Evolutionary conservation across 53 echinoderm and acorn worm species (phyloP).

Genomic region (Antedon mediterranea): DNA sequence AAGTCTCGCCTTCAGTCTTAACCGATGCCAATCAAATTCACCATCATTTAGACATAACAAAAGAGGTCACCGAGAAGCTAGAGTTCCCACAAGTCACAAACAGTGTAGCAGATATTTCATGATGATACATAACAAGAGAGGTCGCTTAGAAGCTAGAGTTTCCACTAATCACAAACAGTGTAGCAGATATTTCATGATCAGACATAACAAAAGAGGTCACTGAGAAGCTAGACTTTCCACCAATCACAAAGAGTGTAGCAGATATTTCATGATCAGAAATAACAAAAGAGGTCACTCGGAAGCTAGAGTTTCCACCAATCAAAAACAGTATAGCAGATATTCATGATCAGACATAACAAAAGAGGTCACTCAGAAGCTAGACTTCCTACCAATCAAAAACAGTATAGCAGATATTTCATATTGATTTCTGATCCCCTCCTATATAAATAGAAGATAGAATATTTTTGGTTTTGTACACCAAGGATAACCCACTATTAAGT

Average conservation of each 20-base stretch:
- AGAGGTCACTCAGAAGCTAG: constrained; percentile 43
- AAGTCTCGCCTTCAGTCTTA: constrained; percentile 34
- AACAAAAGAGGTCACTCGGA: constrained; percentile 33
- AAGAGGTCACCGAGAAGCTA: constrained; percentile 40
- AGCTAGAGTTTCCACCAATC: constrained; percentile 36
- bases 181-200: constrained; percentile 1
- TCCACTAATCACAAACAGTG: too few relatives aligned
- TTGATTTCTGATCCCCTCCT: too few relatives aligned
- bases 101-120: neutral
- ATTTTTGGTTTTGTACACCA: too few relatives aligned
- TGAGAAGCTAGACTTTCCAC: constrained; percentile 49
- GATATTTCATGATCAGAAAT: constrained; percentile 28
- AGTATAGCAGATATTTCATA: too few relatives aligned
- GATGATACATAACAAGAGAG: constrained; percentile 34
- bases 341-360: constrained; percentile 41
- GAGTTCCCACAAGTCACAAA: constrained; percentile 29
- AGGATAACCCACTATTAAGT: too few relatives aligned
- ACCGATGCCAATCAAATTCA: constrained; percentile 52
- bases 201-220: constrained; percentile 35
- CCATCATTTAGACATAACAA: constrained; percentile 48
- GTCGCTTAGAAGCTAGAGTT: constrained; percentile 53
- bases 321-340: too few relatives aligned
- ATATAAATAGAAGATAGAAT: too few relatives aligned
- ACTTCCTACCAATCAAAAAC: constrained; percentile 26
- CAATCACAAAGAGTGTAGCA: neutral